These are phyloP conservation scores for Candoia aspera DNA, from an alignment of 2,113 vertebrate species.

Conservation along the genomic window DNA sequence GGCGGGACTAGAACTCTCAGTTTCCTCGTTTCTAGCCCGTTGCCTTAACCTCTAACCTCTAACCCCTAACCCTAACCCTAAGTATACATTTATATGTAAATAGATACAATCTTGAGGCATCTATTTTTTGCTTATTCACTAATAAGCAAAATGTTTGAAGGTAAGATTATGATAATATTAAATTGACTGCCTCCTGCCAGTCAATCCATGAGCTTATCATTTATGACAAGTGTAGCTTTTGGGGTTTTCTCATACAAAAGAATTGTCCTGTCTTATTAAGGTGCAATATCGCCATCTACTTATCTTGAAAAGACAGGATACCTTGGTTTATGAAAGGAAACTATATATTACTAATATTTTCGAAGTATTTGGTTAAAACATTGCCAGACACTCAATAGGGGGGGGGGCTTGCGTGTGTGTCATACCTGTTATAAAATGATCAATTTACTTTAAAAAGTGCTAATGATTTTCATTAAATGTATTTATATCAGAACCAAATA, in stretches of 20 bases:
- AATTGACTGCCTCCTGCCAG: not conserved
- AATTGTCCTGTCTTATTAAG: not conserved
- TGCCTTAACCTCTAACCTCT: too few species aligned
- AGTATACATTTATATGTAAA: not conserved
- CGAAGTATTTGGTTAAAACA: not conserved
- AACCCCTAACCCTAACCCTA: too few species aligned
- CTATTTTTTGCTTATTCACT: not conserved
- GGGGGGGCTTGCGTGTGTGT: too few species aligned
- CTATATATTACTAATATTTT: not conserved
- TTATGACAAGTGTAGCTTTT: not conserved
- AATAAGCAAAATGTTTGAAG: not conserved
- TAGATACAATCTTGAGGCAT: not conserved
- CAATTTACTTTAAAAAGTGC: too few species aligned
- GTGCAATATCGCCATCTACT: not conserved
- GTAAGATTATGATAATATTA: not conserved
- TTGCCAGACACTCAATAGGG: too few species aligned
- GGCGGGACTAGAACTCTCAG: too few species aligned
- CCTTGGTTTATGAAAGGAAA: not conserved
- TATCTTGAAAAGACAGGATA: not conserved
- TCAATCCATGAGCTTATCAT: too few species aligned
- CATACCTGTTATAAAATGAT: too few species aligned
- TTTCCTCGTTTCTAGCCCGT: too few species aligned
- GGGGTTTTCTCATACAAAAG: not conserved
- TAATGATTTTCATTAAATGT: too few species aligned
- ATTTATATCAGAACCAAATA: too few species aligned